Evolutionary conservation across 2,797 vertebrate species (phyloP).

Genomic region (Lepilemur ruficaudatus): DNA sequence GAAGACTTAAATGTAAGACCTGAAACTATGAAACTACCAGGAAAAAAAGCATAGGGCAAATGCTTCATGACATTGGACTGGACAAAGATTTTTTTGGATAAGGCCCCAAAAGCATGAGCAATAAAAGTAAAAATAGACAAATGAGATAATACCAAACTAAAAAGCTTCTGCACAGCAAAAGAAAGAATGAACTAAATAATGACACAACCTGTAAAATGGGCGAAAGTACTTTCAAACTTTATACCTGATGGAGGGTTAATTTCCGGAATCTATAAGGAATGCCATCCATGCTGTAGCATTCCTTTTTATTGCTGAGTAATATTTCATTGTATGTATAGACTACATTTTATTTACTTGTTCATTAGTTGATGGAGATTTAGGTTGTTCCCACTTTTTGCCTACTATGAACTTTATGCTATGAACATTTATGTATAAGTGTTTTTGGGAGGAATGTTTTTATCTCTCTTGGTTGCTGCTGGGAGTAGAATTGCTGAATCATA

Average conservation of each 20-base stretch:
- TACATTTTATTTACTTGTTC: not conserved
- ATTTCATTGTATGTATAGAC: not conserved
- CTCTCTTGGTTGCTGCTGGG: not conserved
- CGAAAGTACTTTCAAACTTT: not conserved
- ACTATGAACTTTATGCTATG: not conserved
- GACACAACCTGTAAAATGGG: not conserved
- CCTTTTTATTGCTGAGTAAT: not conserved
- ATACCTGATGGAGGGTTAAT: not conserved
- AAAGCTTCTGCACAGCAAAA: not conserved
- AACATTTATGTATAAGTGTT: not conserved
- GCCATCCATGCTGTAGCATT: not conserved
- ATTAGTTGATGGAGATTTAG: not conserved
- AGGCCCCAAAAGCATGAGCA: not conserved
- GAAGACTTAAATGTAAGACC: not conserved
- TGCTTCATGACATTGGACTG: not conserved
- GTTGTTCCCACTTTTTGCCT: not conserved
- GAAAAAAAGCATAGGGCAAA: not conserved
- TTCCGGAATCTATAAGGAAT: not conserved
- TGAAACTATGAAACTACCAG: not conserved
- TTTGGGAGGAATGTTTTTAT: not conserved
- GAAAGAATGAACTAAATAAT: not conserved
- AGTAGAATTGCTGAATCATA: not conserved
- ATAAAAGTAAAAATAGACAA: not conserved
- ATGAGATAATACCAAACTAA: not conserved
- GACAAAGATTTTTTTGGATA: not conserved